Evolutionary conservation across 1,140 invertebrate genomes (phyloP).

Genomic region (Drosophila baimaii): DNA sequence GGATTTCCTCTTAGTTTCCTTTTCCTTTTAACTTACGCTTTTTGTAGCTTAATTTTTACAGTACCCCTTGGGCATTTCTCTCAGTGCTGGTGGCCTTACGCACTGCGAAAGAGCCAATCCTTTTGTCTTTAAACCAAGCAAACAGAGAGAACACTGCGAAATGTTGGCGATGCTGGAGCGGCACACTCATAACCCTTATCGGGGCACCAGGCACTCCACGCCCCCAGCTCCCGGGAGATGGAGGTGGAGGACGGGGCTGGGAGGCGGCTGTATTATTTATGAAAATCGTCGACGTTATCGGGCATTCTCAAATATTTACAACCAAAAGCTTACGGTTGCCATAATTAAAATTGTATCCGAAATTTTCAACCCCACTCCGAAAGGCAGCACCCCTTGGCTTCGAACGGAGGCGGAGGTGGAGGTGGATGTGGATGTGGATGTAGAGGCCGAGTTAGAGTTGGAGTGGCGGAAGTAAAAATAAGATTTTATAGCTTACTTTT

Average conservation of each 20-base stretch:
- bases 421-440: background rate
- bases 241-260: too few species aligned
- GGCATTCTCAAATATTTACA: constrained; percentile 84
- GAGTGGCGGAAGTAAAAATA: constrained; percentile 71
- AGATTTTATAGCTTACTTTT: constrained; percentile 83
- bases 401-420: background rate
- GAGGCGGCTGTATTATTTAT: constrained; percentile 78
- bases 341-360: constrained; percentile 85
- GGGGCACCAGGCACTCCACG: constrained; percentile 61
- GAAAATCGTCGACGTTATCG: constrained; percentile 84
- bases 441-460: constrained; percentile 2
- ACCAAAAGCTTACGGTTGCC: constrained; percentile 84
- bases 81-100: constrained; percentile 39
- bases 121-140: constrained; percentile 76
- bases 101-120: constrained; percentile 68
- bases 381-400: background rate
- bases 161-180: constrained; percentile 28
- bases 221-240: constrained; percentile 2
- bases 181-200: constrained; percentile 70
- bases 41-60: background rate
- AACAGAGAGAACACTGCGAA: constrained; percentile 41
- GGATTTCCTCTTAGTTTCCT: background rate
- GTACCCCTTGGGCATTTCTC: too few species aligned
- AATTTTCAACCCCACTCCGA: constrained; percentile 35
- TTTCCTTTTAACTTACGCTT: background rate